A percentile compares a stretch with the other conserved stretches of the same genome.
phyloP scores from a whole-genome alignment of 2,888 invertebrate genomes.

The Orthosia incerta region DNA sequence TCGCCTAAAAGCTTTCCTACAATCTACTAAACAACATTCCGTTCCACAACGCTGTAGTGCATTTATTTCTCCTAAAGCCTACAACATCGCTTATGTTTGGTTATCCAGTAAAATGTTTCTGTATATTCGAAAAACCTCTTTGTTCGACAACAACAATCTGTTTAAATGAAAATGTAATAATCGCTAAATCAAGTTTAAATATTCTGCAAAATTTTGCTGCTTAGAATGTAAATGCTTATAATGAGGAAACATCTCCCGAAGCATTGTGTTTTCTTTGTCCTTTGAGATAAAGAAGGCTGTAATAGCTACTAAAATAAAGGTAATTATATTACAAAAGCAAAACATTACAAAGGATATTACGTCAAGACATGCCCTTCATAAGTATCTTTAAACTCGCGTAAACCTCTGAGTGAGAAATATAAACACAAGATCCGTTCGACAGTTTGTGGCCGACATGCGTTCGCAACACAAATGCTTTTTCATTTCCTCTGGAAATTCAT shows the following conservation, averaged over 20 bases:
- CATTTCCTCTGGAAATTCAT: constrained; percentile 73
- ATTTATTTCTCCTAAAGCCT: constrained; percentile 54
- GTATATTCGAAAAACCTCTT: constrained; percentile 18
- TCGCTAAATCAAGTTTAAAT: constrained; percentile 17
- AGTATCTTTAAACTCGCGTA: constrained; percentile 55
- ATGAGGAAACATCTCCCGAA: constrained; percentile 24
- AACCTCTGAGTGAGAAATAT: constrained; percentile 63
- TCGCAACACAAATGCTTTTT: constrained; percentile 71
- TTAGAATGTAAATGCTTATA: constrained; percentile 27
- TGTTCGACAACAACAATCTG: constrained; percentile 8
- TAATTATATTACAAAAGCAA: constrained; percentile 57
- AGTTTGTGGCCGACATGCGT: constrained; percentile 63
- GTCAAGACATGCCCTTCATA: constrained; percentile 44
- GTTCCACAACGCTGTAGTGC: constrained; percentile 62
- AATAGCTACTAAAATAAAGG: constrained; percentile 47
- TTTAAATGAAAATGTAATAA: constrained; percentile 22
- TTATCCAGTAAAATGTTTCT: constrained; percentile 18
- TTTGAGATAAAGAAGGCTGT: constrained; percentile 36
- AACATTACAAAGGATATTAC: constrained; percentile 56
- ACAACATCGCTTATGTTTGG: constrained; percentile 35
- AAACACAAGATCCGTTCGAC: constrained; percentile 66
- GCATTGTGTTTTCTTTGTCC: constrained; percentile 47
- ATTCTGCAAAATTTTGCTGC: constrained; percentile 14
- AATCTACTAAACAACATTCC: constrained; percentile 73
- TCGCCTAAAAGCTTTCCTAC: constrained; percentile 79